Base-by-base conservation (phyloP, 2,113 vertebrate species). In the Chloroceryle aenea region DNA sequence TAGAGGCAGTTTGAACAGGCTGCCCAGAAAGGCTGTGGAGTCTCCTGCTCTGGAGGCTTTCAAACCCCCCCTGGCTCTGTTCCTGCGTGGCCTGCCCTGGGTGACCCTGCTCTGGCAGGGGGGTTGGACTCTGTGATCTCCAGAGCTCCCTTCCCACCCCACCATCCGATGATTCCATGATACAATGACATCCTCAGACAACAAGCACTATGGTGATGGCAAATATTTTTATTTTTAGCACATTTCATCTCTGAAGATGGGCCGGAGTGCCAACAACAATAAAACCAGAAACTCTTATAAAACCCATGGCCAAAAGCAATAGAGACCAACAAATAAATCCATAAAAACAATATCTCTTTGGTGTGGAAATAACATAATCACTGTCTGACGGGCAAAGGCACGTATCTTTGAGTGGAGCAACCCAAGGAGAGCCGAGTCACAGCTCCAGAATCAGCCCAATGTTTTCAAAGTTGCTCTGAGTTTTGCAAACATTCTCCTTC, bases 171-270 rank as follows among this genome's bases (percentile, higher is more conserved):
- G 38, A 40, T 40, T 40, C 38, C 38, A 40, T 40, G 38, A 40
- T 40, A 40, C 38, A 40, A 40, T 40, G 61, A 61, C 43, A 34
- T 77, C 34, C 43, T 71, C 30, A 7, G 16, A 59, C 23, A 43
- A 77, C 72, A 52, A 75, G 64, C 79, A 48, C 80, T 64, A 6
- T 9, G 82, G 79, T 72, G 58, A 85, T 25, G 25, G 83, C 76
- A 96, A 94, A 90, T 90, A 90, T 68, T 86, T 68, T 71, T 96
- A 95, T 95, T 95, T 95, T 97, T 89, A 90, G 76, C 72, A 56
- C 56, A 55, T 52, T 84, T 62, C 27, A 1, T 86, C 47, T 47
- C 90, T 58, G 43, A 82, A 95, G 88, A 91, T 48, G 69, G 42
- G 76, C 38, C 16, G 29, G 50, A 85, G 62, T 69, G 96, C 90